These are phyloP conservation scores for Rotaria sp. DNA, from an alignment of 2,888 invertebrate genomes.

Conservation along the genomic window DNA sequence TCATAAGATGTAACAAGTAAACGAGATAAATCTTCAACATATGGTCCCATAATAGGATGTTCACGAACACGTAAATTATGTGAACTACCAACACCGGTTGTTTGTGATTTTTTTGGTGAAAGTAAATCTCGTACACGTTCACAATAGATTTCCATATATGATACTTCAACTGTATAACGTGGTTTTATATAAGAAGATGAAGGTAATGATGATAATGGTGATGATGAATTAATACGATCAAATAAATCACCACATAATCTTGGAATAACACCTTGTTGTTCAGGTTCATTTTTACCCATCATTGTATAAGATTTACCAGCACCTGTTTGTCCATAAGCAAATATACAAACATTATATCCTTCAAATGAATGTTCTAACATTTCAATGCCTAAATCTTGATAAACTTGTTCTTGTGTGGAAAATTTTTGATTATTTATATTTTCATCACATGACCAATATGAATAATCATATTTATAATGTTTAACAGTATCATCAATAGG, in stretches of 20 bases:
- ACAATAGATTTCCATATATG: conserved; percentile 62
- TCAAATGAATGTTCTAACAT: conserved; percentile 61
- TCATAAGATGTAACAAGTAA: conserved; percentile 55
- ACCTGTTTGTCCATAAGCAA: conserved; percentile 60
- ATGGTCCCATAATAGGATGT: conserved; percentile 61
- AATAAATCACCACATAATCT: conserved; percentile 60
- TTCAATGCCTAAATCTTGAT: conserved; percentile 58
- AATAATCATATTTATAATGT: conserved; percentile 59
- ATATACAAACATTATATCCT: conserved; percentile 61
- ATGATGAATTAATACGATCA: conserved; percentile 53
- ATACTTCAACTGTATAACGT: conserved; percentile 45
- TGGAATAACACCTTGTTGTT: conserved; percentile 61
- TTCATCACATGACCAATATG: conserved; percentile 56
- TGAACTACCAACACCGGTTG: conserved; percentile 46
- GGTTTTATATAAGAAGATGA: conserved; percentile 43
- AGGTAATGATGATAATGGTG: conserved; percentile 52
- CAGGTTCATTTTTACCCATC: conserved; percentile 57
- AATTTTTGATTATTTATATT: conserved; percentile 50
- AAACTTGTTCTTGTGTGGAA: conserved; percentile 59
- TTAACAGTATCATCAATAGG: conserved; percentile 47
- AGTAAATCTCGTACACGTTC: conserved; percentile 60
- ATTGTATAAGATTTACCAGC: conserved; percentile 62
- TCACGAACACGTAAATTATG: conserved; percentile 59
- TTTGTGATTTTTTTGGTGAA: conserved; percentile 47
- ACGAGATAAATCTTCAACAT: conserved; percentile 52